Evolutionary conservation across 2,113 vertebrate genomes (phyloP).

Genomic region (Gambusia holbrooki): DNA sequence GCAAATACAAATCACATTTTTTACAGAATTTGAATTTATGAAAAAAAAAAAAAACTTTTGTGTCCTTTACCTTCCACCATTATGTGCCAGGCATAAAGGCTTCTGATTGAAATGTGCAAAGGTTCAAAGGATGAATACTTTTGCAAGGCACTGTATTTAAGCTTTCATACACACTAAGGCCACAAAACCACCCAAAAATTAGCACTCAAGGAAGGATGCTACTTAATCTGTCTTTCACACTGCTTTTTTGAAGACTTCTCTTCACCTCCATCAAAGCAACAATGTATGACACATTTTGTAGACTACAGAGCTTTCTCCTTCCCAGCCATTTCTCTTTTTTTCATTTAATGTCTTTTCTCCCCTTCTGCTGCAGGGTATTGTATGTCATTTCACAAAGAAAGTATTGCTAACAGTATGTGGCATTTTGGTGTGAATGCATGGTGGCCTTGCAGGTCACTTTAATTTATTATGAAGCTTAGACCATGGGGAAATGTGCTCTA

Average conservation of each 20-base stretch:
- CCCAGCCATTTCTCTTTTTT: slow-evolving; percentile 33
- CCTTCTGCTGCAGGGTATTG: slow-evolving; percentile 45
- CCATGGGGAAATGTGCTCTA: slow-evolving; percentile 38
- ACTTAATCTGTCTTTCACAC: slow-evolving; percentile 13
- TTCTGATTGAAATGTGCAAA: background rate
- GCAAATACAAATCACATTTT: background rate
- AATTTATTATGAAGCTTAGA: slow-evolving; percentile 56
- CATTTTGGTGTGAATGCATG: slow-evolving; percentile 43
- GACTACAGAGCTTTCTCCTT: slow-evolving; percentile 31
- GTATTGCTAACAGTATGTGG: slow-evolving; percentile 49
- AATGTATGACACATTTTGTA: slow-evolving; percentile 51
- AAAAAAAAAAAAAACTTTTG: background rate
- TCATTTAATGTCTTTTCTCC: slow-evolving; percentile 43
- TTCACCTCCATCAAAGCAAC: slow-evolving; percentile 46
- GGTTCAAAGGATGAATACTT: background rate
- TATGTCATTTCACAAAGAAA: slow-evolving; percentile 44
- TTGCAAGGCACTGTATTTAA: background rate
- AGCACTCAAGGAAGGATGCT: background rate
- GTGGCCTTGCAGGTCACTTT: slow-evolving; percentile 51
- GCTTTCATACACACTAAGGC: background rate
- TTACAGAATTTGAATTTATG: background rate
- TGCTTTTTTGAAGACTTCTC: slow-evolving; percentile 34
- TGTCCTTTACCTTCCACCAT: background rate
- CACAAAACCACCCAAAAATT: background rate
- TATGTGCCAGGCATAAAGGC: background rate